These are phyloP conservation scores for Luidia sarsii DNA, from an alignment of 53 echinoderm and acorn worm species.

Conservation along the genomic window DNA sequence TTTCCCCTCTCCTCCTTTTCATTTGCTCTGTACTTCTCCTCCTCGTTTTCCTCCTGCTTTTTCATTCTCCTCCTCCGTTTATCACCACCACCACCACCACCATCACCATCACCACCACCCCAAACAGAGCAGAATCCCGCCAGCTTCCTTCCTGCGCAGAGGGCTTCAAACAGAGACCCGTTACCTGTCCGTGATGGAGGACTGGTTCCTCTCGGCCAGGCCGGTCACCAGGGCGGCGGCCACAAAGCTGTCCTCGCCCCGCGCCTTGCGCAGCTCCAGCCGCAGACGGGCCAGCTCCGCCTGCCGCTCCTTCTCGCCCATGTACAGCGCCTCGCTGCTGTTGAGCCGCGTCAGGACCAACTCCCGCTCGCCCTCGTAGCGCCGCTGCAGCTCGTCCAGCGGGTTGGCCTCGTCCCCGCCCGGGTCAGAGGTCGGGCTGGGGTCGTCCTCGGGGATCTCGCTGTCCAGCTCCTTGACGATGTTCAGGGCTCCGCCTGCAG, in stretches of 20 bases:
- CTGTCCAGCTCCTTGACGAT: conserved; percentile 58
- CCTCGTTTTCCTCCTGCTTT: no score
- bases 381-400: conserved; percentile 75
- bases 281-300: conserved; percentile 84
- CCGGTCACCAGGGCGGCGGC: conserved; percentile 92
- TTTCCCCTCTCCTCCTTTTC: no score
- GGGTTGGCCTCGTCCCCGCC: conserved; percentile 45
- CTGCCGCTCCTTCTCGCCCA: conserved; percentile 94
- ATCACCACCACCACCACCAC: no score
- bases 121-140: no score
- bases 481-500: conserved; percentile 4
- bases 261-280: conserved; percentile 84
- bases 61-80: no score
- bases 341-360: conserved; percentile 76
- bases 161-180: no score
- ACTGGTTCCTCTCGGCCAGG: conserved; percentile 90
- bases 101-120: no score
- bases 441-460: conserved; percentile 80
- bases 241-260: conserved; percentile 85
- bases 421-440: conserved; percentile 48
- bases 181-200: no score
- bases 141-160: no score
- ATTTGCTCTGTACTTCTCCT: no score
- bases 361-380: conserved; percentile 86
- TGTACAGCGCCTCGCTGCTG: conserved; percentile 73